These are phyloP conservation scores for Drosophila lacicola DNA, from an alignment of 2,888 invertebrate genomes.

Conservation along the genomic window DNA sequence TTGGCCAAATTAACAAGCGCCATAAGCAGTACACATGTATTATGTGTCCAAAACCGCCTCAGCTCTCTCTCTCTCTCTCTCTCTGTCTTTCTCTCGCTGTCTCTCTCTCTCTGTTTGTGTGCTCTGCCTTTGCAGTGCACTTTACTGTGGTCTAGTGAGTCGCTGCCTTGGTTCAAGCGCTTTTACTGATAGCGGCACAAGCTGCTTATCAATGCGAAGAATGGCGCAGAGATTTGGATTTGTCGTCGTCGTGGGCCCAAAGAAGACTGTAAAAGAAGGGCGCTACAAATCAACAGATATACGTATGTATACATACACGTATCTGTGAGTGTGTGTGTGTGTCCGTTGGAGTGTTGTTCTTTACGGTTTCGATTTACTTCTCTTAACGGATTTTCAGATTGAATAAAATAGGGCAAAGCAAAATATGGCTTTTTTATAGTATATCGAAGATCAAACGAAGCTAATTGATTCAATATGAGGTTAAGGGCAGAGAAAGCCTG, in stretches of 20 bases:
- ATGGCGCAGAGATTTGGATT: slow-evolving; percentile 47
- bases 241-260: slow-evolving; percentile 20
- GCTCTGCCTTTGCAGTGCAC: slow-evolving; percentile 24
- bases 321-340: slow-evolving; percentile 10
- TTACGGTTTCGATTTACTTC: slow-evolving; percentile 23
- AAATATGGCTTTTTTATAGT: no score
- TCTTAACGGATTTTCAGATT: slow-evolving; percentile 29
- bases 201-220: slow-evolving; percentile 38
- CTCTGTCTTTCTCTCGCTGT: background rate
- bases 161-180: slow-evolving; percentile 14
- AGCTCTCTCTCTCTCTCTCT: background rate
- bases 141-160: slow-evolving; percentile 20
- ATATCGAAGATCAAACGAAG: no score
- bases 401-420: background rate
- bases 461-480: no score
- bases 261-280: slow-evolving; percentile 27
- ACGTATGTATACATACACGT: background rate
- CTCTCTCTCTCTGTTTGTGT: background rate
- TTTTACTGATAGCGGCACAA: slow-evolving; percentile 29
- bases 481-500: no score
- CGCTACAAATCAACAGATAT: slow-evolving; percentile 8
- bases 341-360: slow-evolving; percentile 16
- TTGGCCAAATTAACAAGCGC: slow-evolving; percentile 43
- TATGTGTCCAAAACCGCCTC: slow-evolving; percentile 11
- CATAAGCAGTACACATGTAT: slow-evolving; percentile 26